Evolutionary conservation across 1,140 invertebrate species (phyloP).

Genomic region (Helicoverpa armigera): DNA sequence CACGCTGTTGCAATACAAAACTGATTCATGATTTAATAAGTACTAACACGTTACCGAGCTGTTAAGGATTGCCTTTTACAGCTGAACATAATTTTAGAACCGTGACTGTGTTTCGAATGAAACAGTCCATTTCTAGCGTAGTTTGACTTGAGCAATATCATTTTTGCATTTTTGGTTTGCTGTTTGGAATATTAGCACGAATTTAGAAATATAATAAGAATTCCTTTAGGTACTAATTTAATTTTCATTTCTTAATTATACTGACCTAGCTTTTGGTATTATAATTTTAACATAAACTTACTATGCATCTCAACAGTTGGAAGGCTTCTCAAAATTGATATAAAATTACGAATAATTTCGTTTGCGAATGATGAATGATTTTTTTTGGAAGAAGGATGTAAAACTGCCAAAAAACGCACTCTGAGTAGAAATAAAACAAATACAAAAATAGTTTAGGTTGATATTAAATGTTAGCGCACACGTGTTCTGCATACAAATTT

Average conservation of each 20-base stretch:
- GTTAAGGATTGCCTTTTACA: conserved; percentile 43
- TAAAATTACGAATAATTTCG: too few species aligned
- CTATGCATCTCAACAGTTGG: too few species aligned
- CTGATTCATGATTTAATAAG: conserved; percentile 44
- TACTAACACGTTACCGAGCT: conserved; percentile 33
- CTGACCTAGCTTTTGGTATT: too few species aligned
- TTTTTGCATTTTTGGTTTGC: conserved; percentile 11
- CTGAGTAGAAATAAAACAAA: conserved; percentile 2
- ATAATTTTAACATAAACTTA: too few species aligned
- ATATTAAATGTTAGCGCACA: neutral
- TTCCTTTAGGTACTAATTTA: neutral
- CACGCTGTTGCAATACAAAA: conserved; percentile 43
- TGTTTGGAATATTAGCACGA: neutral
- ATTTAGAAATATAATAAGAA: too few species aligned
- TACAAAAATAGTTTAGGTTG: neutral
- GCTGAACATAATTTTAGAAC: conserved; percentile 38
- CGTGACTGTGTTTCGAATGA: conserved; percentile 39
- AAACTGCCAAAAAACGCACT: neutral
- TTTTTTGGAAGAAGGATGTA: too few species aligned
- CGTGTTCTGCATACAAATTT: conserved; percentile 38
- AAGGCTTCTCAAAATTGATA: too few species aligned
- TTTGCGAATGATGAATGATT: too few species aligned
- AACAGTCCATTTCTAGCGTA: conserved; percentile 27
- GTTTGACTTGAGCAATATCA: conserved; percentile 20
- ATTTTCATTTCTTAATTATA: too few species aligned